Evolutionary conservation across 2,797 vertebrate genomes (phyloP), one percentile per base, ranked within the genome.

Genomic region (Intellagama lesueurii): DNA sequence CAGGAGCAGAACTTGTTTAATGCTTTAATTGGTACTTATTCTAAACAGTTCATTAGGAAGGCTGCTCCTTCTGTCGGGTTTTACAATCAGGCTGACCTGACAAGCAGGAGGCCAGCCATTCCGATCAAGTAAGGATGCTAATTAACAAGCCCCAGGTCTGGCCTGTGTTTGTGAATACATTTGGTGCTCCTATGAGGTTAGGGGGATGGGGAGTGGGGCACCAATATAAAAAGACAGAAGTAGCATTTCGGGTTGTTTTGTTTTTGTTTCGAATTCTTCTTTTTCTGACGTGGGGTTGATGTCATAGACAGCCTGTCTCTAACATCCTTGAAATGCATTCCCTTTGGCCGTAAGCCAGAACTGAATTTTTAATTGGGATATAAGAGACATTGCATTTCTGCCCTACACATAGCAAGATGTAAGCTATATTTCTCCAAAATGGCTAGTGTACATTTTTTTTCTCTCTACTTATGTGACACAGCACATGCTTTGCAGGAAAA

Each of bases 1-100:
- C n/a, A 32, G 69, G 24, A 82, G 47, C 22, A 89, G 91, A 91
- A 89, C 88, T 92, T 92, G 80, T 87, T 92, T 94, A 95, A 96
- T 96, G 89, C 92, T 92, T 95, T 96, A 96, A 97, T 95, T 94
- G 88, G 92, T 88, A 90, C 93, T 95, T 94, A 89, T 87, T 96
- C 93, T 68, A 87, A 96, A 88, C 92, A 95, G 95, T 93, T 96
- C 95, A 95, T 96, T 92, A 95, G 91, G 75, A 93, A 95, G 94
- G 87, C 94, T 94, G 90, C 88, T 88, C 92, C 92, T 92, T 79
- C 92, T 88, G 93, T 49, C 32, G 7, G 87, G 60, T 87, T 95
- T 92, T 93, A 70, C 91, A 94, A 91, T 80, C 90, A n/a, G 5
- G 30, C 87, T 44, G 82, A 92, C 91, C 95, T 89, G 70, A 78